Evolutionary conservation across 2,888 invertebrate genomes (phyloP), one percentile per base, ranked within the genome.

Genomic region (Sympetrum striolatum): DNA sequence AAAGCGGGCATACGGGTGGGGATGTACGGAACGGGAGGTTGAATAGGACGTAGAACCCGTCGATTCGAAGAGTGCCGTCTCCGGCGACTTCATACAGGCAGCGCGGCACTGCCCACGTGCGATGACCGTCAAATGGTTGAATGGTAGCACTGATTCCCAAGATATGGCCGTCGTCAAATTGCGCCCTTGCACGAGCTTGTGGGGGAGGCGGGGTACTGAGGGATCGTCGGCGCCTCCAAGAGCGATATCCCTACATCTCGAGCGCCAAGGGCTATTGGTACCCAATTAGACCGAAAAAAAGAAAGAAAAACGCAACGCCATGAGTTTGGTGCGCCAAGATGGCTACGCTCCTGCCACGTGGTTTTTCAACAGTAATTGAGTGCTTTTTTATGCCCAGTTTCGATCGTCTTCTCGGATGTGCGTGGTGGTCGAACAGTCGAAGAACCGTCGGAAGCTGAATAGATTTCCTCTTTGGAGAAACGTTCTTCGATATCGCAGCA

Each of bases 121-220:
- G 86, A 64, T n/a, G 86, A 58, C 60, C 86, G 86, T 86, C 86
- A 86, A 86, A 86, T 60, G 58, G 86, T 12, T 31, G 73, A 73
- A 18, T n/a, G 35, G 86, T n/a, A 31, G 58, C 86, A 86, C 58
- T 35, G 86, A 86, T 86, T 86, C 86, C 86, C 86, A 86, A 58
- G 60, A 86, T 60, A 86, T 86, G 86, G 86, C 86, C 86, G 86
- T 64, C 86, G 86, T 86, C 86, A 60, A 86, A 86, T 86, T 60
- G 86, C 60, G 37, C 60, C 64, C 64, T 37, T 64, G 86, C 37
- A 60, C 86, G 60, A 58, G 31, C n/a, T 60, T 18, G 60, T 73
- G 73, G 31, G 73, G 73, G 25, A 73, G 25, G 31, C 25, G 25
- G 73, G 73, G 25, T 31, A 31, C 31, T 10, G 73, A 73, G 73